Evolutionary conservation across 2,797 vertebrate species (phyloP).

Genomic region (Stomatorhinus walkeri): DNA sequence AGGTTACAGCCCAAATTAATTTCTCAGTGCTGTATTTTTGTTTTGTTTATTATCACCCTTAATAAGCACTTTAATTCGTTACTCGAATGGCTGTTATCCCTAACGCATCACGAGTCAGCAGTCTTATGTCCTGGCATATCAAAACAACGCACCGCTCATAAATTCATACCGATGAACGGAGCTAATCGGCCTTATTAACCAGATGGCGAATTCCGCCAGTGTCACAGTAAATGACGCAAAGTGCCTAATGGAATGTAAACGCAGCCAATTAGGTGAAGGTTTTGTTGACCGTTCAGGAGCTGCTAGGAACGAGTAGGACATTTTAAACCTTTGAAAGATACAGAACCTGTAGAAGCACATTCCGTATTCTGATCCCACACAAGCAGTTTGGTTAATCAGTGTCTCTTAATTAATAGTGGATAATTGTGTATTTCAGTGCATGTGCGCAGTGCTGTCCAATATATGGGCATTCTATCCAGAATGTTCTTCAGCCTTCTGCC

Average conservation of each 20-base stretch:
- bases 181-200: neutral
- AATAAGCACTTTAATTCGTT: neutral
- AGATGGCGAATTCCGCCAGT: neutral
- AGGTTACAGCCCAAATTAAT: neutral
- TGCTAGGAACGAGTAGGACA: neutral
- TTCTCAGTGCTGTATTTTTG: neutral
- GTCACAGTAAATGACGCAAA: neutral
- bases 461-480: neutral
- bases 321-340: neutral
- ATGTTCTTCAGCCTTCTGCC: neutral
- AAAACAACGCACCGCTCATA: neutral
- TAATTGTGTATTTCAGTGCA: neutral
- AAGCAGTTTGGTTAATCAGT: neutral
- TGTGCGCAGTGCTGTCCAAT: neutral
- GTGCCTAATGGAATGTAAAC: neutral
- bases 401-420: neutral
- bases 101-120: neutral
- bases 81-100: neutral
- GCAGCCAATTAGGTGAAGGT: neutral
- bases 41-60: neutral
- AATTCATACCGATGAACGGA: neutral
- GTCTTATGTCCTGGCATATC: neutral
- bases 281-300: neutral
- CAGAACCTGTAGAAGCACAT: neutral
- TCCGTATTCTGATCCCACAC: neutral